Conservation (phyloP, 2,888 invertebrate species). For the Acanthosepion esculentum region DNA sequence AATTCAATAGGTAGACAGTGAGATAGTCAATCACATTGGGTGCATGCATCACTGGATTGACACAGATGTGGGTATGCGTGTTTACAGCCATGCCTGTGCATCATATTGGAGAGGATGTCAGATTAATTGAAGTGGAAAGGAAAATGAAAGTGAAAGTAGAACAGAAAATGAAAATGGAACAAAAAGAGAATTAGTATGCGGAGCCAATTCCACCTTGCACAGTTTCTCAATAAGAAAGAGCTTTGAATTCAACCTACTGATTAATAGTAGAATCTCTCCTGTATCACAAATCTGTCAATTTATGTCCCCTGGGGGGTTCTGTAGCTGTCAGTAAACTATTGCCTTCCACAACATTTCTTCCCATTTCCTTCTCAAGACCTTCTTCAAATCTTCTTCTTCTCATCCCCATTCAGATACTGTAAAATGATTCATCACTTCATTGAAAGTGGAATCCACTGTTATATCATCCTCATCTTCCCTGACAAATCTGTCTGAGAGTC, state of each 20-base stretch:
- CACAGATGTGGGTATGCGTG: not conserved
- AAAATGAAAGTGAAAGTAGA: no score
- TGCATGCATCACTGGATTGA: not conserved
- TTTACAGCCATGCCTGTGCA: not conserved
- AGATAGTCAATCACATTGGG: not conserved
- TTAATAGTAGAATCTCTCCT: conserved; percentile 6
- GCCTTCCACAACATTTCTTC: not conserved
- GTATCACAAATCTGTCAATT: conserved; percentile 22
- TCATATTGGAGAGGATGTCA: not conserved
- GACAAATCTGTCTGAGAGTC: not conserved
- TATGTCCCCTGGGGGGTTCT: not conserved
- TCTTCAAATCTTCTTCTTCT: not conserved
- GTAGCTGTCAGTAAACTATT: conserved; percentile 17
- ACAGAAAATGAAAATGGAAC: not conserved
- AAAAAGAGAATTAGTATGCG: not conserved
- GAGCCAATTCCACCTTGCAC: not conserved
- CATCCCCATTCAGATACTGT: not conserved
- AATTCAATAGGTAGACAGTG: not conserved
- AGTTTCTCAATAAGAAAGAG: not conserved
- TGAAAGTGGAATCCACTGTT: not conserved
- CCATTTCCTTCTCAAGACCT: not conserved
- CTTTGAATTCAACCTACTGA: conserved; percentile 4
- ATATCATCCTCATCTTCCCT: not conserved
- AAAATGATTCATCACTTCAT: conserved; percentile 12
- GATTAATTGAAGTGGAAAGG: not conserved